Evolutionary conservation across 1,140 invertebrate genomes (phyloP), one percentile per base, ranked within the genome.

Genomic region (Elymnias hypermnestra): DNA sequence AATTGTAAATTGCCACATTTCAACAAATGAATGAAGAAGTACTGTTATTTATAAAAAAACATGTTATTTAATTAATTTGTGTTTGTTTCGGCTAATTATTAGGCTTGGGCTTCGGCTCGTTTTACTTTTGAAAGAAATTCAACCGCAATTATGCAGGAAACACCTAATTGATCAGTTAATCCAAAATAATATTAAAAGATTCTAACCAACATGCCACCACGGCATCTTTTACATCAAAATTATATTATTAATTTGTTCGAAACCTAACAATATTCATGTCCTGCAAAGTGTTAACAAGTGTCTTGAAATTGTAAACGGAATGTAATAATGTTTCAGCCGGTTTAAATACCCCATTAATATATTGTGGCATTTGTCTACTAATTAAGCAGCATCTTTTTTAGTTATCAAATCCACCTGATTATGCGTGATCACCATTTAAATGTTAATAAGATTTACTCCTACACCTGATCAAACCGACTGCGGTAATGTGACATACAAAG

Each of bases 341-440:
- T 60, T 71, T 68, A 54, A n/a, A 69, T 56, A 66, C 49, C 59
- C 56, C 66, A 66, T 75, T 68, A 74, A 65, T 57, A 69, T 49
- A 40, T 69, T 61, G 59, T 33, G 4, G 44, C 67, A 63, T 74
- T 83, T 81, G 68, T 72, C 64, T 69, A 69, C 52, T 74, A 82
- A 82, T 82, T 82, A 78, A 70, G 62, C 64, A 60, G 57, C 68
- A 62, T 62, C 63, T 62, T 66, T n/a, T 60, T 62, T 69, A 67
- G 65, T 72, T 66, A 75, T 72, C 57, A 69, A 72, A 69, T 59
- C 68, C 72, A 72, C 49, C 69, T 83, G 75, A 82, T 78, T 78
- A 81, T 82, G 71, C 77, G 69, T 84, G 77, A 69, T 82, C 66
- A 84, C 64, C 76, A 79, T 81, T 82, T 78, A 81, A 75, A 82